A percentile compares a stretch with the other conserved stretches of the same genome.
Evolutionary conservation across 2,113 vertebrate species (phyloP).

Genomic region (Paraplagusia blochii): DNA sequence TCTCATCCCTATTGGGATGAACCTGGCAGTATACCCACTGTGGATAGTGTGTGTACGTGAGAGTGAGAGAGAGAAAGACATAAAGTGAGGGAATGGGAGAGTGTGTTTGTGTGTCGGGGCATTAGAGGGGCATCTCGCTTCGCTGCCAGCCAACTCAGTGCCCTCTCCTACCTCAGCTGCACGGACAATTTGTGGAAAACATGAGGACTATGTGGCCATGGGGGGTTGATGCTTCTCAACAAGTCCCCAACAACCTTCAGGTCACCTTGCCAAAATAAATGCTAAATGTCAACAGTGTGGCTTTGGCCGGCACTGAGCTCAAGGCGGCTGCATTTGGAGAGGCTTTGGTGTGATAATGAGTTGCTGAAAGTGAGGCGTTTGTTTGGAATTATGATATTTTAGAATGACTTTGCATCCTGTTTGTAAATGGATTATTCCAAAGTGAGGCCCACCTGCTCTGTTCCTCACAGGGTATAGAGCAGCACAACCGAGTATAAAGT

Average conservation of each 20-base stretch:
- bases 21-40: conserved; percentile 61
- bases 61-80: conserved; percentile 19
- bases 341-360: conserved; percentile 55
- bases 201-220: conserved; percentile 12
- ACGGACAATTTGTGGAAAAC: neutral
- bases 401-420: conserved; percentile 52
- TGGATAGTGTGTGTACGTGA: conserved; percentile 21
- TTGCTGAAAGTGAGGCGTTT: conserved; percentile 42
- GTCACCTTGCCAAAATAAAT: conserved; percentile 70
- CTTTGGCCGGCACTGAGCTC: conserved; percentile 39
- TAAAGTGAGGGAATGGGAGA: conserved; percentile 30
- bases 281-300: conserved; percentile 66
- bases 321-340: conserved; percentile 41
- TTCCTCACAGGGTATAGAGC: conserved; percentile 8
- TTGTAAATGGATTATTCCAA: conserved; percentile 53
- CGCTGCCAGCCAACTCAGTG: conserved; percentile 52
- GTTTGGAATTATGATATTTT: conserved; percentile 56
- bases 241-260: conserved; percentile 66
- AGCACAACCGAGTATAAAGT: too few species aligned
- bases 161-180: conserved; percentile 55
- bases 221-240: conserved; percentile 50
- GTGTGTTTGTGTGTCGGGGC: conserved; percentile 16
- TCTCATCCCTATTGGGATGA: conserved; percentile 57
- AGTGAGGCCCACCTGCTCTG: conserved; percentile 60
- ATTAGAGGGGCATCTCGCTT: conserved; percentile 22